Base-by-base conservation (phyloP, 64 coral and sea anemone genomes). In the Dendrophyllia cribrosa region DNA sequence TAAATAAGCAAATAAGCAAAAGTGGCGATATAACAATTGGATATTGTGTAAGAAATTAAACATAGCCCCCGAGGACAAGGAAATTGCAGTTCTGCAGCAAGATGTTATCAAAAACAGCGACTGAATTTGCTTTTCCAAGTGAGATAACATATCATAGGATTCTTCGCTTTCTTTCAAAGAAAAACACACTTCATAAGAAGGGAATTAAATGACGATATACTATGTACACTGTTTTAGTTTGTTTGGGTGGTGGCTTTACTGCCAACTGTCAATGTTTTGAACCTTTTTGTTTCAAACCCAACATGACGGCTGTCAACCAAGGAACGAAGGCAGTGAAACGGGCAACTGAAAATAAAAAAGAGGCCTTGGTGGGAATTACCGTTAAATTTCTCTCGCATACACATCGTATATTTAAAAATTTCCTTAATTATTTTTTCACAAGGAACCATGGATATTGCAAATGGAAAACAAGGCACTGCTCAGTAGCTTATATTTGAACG, bases 61-160 rank as follows among this genome's bases (percentile, higher is more conserved):
- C 20, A 51, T 2, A 20, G 3, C 44, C 10, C 20, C 13, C 4
- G 16, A 9, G 44, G 46, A 84, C 19, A 20, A 84, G 45, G 62
- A 84, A 84, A 84, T 84, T 67, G 24, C 20, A 3, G 59, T 23
- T 79, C 9, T 19, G 17, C n/a, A 22, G 16, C 75, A 55, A 66
- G 61, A 84, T 67, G 45, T 46, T 47, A 82, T 82, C 59, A 19
- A 14, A 11, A 46, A 82, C 34, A 67, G 45, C 46, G 61, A 84
- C 47, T 84, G 63, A 66, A 43, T 44, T 65, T 60, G 24, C 9
- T 80, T 24, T 64, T 15, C 44, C 23, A 50, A 20, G 20, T 20
- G 6, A 75, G 80, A 84, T 84, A 84, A 84, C 19, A 51, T 44
- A 67, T 84, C 46, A 7, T 3, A 20, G n/a, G 9, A 8, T 10